Base-by-base conservation (phyloP, 2,797 vertebrate species). In the Gymnodraco acuticeps region DNA sequence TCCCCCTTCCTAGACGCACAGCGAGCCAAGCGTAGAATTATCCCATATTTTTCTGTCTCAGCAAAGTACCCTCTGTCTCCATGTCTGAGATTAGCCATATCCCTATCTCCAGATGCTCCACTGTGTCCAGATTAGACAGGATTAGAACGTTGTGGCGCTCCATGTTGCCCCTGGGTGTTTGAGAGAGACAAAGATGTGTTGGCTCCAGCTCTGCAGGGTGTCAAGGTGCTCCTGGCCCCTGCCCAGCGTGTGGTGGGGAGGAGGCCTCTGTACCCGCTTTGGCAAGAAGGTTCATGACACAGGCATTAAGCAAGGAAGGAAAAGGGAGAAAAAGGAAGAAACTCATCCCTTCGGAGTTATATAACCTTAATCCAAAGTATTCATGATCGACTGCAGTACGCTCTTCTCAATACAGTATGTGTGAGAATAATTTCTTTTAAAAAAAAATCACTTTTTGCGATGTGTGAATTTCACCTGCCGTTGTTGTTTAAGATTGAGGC, bases 91-190 rank as follows among this genome's bases (percentile, higher is more conserved):
- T 94, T 94, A 94, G 85, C 88, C 88, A 80, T 94, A 93, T 94
- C 92, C 92, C 82, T 91, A 88, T 94, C 92, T 92, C 88, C 92
- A 93, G 89, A 90, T 93, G 88, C 92, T 93, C 89, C 82, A 55
- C 88, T 90, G 90, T 91, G 90, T 91, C 86, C 90, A 95, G 95
- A 95, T 95, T 95, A 95, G 89, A 86, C 81, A 78, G 94, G 93
- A 94, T 95, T 95, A 95, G 88, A 89, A 91, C 60, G 69, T 75
- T 86, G 85, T 83, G 83, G 83, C 59, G 72, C 87, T 85, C 78
- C 77, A 77, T 85, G 87, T 88, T 81, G 77, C 88, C 85, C 78
- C 83, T 53, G 82, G 89, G 88, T 87, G 83, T 88, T 88, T 81
- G 84, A 75, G 75, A 78, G 77, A 88, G 80, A 90, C 88, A 91